Evolutionary conservation across 2,888 invertebrate genomes (phyloP).

Genomic region (Agrochola macilenta): DNA sequence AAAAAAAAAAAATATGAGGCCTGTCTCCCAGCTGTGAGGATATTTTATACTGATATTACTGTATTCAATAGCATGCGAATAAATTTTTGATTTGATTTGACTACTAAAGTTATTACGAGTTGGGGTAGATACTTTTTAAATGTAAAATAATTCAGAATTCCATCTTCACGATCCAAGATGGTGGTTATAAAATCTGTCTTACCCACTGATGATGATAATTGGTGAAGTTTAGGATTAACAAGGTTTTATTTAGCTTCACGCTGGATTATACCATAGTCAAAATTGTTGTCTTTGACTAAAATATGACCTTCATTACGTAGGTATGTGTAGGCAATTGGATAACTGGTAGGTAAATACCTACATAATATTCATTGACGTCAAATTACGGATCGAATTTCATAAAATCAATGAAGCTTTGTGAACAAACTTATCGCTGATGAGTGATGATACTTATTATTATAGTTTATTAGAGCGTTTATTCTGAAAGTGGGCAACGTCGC

Average conservation of each 20-base stretch:
- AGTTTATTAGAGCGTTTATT: too few species aligned
- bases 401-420: slow-evolving; percentile 20
- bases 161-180: neutral
- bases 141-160: too few species aligned
- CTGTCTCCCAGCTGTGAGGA: too few species aligned
- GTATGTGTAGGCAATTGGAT: neutral
- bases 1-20: too few species aligned
- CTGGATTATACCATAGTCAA: neutral
- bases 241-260: neutral
- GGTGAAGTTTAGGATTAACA: neutral
- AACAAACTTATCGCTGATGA: neutral
- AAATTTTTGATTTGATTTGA: too few species aligned
- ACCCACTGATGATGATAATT: neutral
- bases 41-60: too few species aligned
- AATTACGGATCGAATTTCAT: slow-evolving; percentile 5
- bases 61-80: neutral
- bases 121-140: too few species aligned
- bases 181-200: neutral
- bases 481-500: too few species aligned
- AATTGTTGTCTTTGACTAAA: neutral
- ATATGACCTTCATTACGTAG: neutral
- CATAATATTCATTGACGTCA: slow-evolving; percentile 17
- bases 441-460: too few species aligned
- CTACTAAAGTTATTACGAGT: too few species aligned
- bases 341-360: neutral